Conservation (phyloP, 2,888 invertebrate genomes). For the Acrocyrtus sp. region DNA sequence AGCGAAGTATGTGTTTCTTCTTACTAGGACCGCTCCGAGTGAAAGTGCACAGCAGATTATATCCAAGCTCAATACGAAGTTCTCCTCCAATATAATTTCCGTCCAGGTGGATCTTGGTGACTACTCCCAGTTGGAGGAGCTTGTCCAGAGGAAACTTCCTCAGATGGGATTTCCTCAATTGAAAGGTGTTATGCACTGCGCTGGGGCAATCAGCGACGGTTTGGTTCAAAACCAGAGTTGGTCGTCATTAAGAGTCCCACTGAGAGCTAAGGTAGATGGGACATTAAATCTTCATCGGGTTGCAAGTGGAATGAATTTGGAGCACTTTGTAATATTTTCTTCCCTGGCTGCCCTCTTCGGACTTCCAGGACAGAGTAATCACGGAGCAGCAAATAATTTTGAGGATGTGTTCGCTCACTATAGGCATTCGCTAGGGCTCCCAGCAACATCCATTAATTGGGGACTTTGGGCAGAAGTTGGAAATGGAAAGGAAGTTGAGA, state of each 20-base stretch:
- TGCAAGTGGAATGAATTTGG: neutral
- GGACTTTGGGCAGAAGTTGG: constrained; percentile 27
- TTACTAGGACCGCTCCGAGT: neutral
- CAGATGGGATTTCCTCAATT: no score
- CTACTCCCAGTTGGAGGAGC: no score
- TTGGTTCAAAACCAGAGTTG: neutral
- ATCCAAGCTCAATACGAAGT: no score
- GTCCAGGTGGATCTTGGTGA: no score
- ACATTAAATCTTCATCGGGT: constrained; percentile 3
- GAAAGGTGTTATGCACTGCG: constrained; percentile 4
- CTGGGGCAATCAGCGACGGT: neutral
- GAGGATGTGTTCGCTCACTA: constrained; percentile 1
- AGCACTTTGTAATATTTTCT: constrained; percentile 13
- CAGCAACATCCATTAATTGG: constrained; percentile 17
- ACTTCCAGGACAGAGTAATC: constrained; percentile 1
- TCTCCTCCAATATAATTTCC: no score
- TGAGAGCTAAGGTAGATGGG: constrained; percentile 3
- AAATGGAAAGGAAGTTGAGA: neutral
- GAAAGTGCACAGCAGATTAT: neutral
- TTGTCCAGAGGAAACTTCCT: no score
- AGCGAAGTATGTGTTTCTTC: neutral
- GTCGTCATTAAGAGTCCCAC: neutral
- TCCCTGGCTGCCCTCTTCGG: constrained; percentile 1
- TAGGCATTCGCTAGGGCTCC: constrained; percentile 7
- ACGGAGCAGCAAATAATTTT: constrained; percentile 11